phyloP scores from a whole-genome alignment of 37 sponge, comb jelly and placozoan genomes.

The Tethya wilhelma region DNA sequence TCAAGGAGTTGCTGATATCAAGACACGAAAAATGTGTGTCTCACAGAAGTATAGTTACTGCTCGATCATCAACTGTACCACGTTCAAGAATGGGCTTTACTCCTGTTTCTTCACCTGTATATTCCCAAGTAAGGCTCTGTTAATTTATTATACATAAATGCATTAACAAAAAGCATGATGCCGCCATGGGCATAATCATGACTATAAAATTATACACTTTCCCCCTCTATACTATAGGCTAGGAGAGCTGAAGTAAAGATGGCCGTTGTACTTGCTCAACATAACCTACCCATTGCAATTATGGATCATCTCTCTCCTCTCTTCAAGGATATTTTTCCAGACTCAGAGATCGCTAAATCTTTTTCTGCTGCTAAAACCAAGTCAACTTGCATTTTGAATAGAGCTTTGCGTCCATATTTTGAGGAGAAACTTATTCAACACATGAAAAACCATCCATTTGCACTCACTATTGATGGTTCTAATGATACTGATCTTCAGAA shows the following conservation, averaged over 20 bases:
- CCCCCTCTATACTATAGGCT: neutral
- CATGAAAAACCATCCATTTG: slow-evolving; percentile 47
- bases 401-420: slow-evolving; percentile 28
- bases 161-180: no score
- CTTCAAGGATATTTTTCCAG: slow-evolving; percentile 55
- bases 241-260: slow-evolving; percentile 59
- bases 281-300: slow-evolving; percentile 58
- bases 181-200: neutral
- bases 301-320: slow-evolving; percentile 46
- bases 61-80: neutral
- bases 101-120: neutral
- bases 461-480: slow-evolving; percentile 56
- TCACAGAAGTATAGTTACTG: neutral
- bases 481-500: slow-evolving; percentile 35
- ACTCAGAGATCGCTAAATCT: slow-evolving; percentile 47
- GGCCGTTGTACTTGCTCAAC: slow-evolving; percentile 43
- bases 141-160: no score
- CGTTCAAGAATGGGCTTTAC: neutral
- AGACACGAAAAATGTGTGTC: neutral
- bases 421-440: slow-evolving; percentile 5
- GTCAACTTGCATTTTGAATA: slow-evolving; percentile 43
- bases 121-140: no score
- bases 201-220: neutral
- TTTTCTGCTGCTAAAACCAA: slow-evolving; percentile 51
- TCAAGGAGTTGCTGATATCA: slow-evolving; percentile 26